Percentiles rank a stretch among this genome's conserved stretches.
Conservation (phyloP, 2,113 vertebrate genomes). For the Melanerpes aurifrons region DNA sequence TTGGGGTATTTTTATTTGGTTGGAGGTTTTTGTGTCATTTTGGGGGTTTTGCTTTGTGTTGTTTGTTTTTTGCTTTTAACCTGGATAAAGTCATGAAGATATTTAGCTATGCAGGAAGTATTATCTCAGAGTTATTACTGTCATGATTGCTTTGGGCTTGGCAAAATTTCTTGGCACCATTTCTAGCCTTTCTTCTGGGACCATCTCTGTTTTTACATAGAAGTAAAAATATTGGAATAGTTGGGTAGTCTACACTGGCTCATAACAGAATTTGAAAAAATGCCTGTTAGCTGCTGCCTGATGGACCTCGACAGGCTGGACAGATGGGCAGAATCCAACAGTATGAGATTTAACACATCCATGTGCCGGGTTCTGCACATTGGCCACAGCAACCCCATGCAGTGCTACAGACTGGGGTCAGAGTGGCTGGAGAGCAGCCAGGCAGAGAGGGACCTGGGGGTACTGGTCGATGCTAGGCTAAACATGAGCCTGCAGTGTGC, state of each 20-base stretch:
- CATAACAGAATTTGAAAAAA: neutral
- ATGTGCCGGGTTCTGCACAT: no score
- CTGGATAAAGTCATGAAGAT: neutral
- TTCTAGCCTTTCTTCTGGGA: neutral
- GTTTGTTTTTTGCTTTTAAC: neutral
- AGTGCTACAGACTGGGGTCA: no score
- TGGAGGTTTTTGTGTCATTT: fast-evolving
- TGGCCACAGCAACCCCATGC: no score
- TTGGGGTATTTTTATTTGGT: neutral
- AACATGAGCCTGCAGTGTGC: no score
- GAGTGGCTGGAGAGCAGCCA: no score
- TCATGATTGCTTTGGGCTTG: neutral
- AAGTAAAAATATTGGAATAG: neutral
- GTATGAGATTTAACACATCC: no score
- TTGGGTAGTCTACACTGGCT: neutral
- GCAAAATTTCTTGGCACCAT: neutral
- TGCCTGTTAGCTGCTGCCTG: neutral
- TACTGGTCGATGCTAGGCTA: no score
- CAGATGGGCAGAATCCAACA: no score
- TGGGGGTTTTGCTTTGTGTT: neutral
- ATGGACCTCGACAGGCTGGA: neutral
- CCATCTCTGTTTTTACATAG: neutral
- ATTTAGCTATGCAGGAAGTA: neutral
- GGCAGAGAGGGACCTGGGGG: no score
- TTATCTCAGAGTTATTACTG: neutral